Evolutionary conservation across 2,888 invertebrate genomes (phyloP), one percentile per base, ranked within the genome.

Genomic region (Nesidiocoris tenuis): DNA sequence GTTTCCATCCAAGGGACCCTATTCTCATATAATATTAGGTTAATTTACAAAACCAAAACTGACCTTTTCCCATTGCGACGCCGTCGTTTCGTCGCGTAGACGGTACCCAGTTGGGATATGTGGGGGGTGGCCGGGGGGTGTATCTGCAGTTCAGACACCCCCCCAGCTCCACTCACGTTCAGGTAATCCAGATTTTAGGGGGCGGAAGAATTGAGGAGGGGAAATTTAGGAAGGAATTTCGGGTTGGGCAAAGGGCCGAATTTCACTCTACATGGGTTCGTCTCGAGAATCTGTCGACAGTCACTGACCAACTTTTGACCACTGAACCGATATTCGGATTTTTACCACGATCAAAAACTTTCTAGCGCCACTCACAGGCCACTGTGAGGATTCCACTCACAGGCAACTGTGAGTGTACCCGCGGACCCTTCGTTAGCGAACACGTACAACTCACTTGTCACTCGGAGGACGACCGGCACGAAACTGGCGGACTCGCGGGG

Each of bases 31-130:
- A n/a, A n/a, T n/a, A n/a, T n/a, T n/a, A n/a, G n/a, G n/a, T n/a
- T n/a, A n/a, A n/a, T n/a, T n/a, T n/a, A n/a, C n/a, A n/a, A n/a
- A n/a, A n/a, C n/a, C n/a, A n/a, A n/a, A n/a, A n/a, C 70, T 86
- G 85, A 96, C 97, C 96, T 96, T 87, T 97, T 97, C 80, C 96
- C 96, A 86, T 96, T 97, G 84, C 97, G 88, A 82, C 97, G 88
- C 83, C 97, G 89, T 83, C 97, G 87, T 86, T 97, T 97, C 82
- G 97, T 97, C 82, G 97, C 97, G 86, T 97, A 97, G 83, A 97
- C 97, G 82, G 96, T 97, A 81, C 95, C 95, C 82, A 96, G 90
- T 84, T 95, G 95, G 87, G 93, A 95, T 90, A 92, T 91, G 82
- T 81, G 81, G 81, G 82, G 78, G 12, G 39, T 39, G 75, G 79